Evolutionary conservation across 2,113 vertebrate species (phyloP).

Genomic region (Octodon degus): DNA sequence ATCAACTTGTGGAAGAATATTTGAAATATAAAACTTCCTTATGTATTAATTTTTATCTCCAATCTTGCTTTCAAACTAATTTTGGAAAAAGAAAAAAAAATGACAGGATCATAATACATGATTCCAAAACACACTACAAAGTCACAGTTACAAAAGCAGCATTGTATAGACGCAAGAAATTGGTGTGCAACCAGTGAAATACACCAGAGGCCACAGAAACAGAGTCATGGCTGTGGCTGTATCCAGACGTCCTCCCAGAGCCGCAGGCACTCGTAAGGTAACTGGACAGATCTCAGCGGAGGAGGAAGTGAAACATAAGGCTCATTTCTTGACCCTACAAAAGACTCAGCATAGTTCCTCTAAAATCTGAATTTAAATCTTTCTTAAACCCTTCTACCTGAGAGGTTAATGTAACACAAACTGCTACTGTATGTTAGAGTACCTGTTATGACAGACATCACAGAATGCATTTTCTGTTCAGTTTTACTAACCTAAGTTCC

Average conservation of each 20-base stretch:
- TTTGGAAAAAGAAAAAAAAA: not conserved
- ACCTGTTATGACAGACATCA: not conserved
- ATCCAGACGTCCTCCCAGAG: not conserved
- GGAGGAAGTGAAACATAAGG: not conserved
- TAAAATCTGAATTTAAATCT: not conserved
- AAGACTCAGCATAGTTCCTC: not conserved
- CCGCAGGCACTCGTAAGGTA: not conserved
- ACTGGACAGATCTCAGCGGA: not conserved
- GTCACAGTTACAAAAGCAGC: not conserved
- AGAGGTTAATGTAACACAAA: not conserved
- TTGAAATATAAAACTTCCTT: not conserved
- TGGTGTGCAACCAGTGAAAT: not conserved
- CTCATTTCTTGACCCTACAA: not conserved
- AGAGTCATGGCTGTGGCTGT: not conserved
- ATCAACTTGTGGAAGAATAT: not conserved
- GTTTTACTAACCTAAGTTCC: not conserved
- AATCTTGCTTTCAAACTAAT: constrained; percentile 40
- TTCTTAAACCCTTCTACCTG: not conserved
- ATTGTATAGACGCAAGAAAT: not conserved
- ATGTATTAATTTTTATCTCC: not conserved
- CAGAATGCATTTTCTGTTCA: not conserved
- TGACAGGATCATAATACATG: not conserved
- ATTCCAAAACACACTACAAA: not conserved
- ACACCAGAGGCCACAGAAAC: not conserved
- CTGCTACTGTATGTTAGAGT: not conserved